Evolutionary conservation across 1,140 invertebrate genomes (phyloP).

Genomic region (Pogonomyrmex barbatus): DNA sequence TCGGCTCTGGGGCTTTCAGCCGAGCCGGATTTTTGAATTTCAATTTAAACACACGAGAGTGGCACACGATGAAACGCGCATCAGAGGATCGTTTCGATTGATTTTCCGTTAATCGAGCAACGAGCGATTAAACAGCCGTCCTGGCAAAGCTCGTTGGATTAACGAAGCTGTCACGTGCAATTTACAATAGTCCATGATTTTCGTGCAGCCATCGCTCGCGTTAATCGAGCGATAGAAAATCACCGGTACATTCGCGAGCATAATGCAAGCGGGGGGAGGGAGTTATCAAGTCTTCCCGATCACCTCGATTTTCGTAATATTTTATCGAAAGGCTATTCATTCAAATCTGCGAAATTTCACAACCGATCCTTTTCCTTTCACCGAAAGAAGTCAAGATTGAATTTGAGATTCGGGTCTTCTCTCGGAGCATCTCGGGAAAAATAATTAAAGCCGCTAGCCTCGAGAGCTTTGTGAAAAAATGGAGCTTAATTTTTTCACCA

Average conservation of each 20-base stretch:
- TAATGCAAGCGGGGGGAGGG: neutral
- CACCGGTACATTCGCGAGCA: neutral
- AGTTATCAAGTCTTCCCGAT: neutral
- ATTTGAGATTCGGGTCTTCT: neutral
- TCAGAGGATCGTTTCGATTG: constrained; percentile 54
- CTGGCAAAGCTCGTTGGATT: constrained; percentile 43
- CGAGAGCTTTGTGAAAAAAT: neutral
- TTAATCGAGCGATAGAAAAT: constrained; percentile 48
- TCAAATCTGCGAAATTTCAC: constrained; percentile 2
- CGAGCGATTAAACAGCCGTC: constrained; percentile 56
- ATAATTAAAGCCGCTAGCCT: constrained; percentile 27
- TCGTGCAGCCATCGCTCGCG: neutral
- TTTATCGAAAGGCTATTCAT: neutral
- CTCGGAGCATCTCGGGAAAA: neutral
- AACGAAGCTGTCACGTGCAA: constrained; percentile 54
- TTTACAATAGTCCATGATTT: constrained; percentile 54
- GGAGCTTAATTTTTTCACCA: neutral
- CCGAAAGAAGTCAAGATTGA: neutral
- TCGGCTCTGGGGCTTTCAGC: constrained; percentile 30
- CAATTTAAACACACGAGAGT: constrained; percentile 27
- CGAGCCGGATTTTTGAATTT: constrained; percentile 45
- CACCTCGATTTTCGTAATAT: neutral
- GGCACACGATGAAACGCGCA: constrained; percentile 44
- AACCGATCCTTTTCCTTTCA: neutral
- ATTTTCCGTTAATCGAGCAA: constrained; percentile 54